Evolutionary conservation across 1,140 invertebrate species (phyloP).

Genomic region (Bombus turneri): DNA sequence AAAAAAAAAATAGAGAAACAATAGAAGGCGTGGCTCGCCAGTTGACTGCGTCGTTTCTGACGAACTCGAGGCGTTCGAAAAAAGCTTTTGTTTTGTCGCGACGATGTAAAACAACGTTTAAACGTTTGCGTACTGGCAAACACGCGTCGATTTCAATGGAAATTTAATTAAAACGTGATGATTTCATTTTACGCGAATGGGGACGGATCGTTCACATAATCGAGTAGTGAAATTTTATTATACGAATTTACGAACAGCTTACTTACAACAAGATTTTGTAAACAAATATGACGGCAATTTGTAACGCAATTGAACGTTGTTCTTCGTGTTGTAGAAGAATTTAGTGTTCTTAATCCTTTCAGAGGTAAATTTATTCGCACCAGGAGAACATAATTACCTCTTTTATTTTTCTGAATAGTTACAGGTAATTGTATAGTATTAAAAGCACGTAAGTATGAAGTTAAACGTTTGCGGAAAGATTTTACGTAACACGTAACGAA

Average conservation of each 20-base stretch:
- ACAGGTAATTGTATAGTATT: too few relatives aligned
- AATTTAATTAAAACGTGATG: slow-evolving; percentile 9
- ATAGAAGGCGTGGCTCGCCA: background rate
- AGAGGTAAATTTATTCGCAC: too few relatives aligned
- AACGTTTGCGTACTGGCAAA: background rate
- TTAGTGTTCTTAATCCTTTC: too few relatives aligned
- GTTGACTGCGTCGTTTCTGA: background rate
- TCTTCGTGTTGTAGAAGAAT: too few relatives aligned
- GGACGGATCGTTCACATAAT: background rate
- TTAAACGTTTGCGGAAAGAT: too few relatives aligned
- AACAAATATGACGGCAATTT: background rate
- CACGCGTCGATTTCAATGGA: background rate
- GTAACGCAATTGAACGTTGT: background rate
- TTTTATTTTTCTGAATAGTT: too few relatives aligned
- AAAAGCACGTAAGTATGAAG: too few relatives aligned
- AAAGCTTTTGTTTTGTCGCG: slow-evolving; percentile 5
- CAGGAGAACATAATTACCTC: too few relatives aligned
- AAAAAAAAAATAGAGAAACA: background rate
- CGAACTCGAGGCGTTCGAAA: slow-evolving; percentile 6
- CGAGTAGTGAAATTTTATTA: background rate
- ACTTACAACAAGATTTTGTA: background rate
- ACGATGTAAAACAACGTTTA: slow-evolving; percentile 9
- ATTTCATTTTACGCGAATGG: background rate
- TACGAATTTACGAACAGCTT: background rate
- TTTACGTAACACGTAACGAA: too few relatives aligned